Evolutionary conservation across 2,113 vertebrate species (phyloP).

Genomic region (Phrynocephalus versicolor): DNA sequence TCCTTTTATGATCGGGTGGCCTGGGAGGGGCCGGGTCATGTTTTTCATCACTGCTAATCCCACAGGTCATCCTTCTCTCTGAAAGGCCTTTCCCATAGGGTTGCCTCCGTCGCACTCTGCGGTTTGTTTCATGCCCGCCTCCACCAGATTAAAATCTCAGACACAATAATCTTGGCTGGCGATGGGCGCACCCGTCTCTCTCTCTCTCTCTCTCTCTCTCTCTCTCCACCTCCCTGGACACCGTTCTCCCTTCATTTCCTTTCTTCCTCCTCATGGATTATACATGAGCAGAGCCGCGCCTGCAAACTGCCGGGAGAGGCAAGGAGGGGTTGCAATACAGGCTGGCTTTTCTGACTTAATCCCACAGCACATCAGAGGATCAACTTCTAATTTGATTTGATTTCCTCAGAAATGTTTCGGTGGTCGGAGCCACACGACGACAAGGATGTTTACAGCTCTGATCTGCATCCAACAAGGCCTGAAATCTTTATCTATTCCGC

Average conservation of each 20-base stretch:
- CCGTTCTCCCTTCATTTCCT: background rate
- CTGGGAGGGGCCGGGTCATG: background rate
- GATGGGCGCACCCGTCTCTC: background rate
- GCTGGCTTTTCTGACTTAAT: background rate
- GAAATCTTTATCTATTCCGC: background rate
- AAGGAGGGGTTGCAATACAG: background rate
- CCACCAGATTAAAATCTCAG: constrained; percentile 3
- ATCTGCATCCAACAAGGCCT: background rate
- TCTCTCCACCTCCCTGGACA: background rate
- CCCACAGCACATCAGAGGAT: constrained; percentile 8
- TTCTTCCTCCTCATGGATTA: constrained; percentile 4
- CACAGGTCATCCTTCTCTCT: background rate
- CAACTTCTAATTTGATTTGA: constrained; percentile 32
- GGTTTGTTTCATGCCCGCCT: background rate
- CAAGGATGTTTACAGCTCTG: background rate
- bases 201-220: background rate
- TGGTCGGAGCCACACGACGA: background rate
- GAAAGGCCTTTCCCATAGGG: background rate
- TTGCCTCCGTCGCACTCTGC: background rate
- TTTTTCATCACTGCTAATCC: background rate
- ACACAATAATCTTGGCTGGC: constrained; percentile 5
- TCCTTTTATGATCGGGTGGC: background rate
- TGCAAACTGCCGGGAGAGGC: background rate
- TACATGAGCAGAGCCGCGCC: background rate
- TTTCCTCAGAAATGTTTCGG: background rate